phyloP scores from a whole-genome alignment of 2,797 vertebrate genomes.

The Schizopygopsis pylzovi region DNA sequence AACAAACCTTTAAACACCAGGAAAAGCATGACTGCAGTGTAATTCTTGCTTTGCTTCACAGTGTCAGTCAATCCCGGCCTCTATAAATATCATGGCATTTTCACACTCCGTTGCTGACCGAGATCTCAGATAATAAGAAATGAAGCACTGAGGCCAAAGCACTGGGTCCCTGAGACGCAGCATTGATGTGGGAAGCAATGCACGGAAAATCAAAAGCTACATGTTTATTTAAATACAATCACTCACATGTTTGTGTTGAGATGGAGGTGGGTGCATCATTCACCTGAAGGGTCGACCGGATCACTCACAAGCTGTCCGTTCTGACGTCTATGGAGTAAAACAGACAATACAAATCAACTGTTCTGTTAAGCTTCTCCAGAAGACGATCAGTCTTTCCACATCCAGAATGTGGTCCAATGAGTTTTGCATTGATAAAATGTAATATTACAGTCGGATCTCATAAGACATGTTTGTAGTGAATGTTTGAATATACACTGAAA shows the following conservation, averaged over 20 bases:
- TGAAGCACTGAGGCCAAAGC: neutral
- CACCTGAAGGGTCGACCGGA: neutral
- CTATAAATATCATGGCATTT: conserved; percentile 64
- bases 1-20: conserved; percentile 57
- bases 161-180: neutral
- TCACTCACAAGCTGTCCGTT: neutral
- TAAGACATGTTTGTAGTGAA: neutral
- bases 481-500: neutral
- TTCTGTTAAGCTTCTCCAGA: neutral
- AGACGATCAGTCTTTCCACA: neutral
- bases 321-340: neutral
- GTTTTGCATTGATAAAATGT: neutral
- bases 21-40: conserved; percentile 52
- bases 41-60: conserved; percentile 38
- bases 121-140: conserved; percentile 46
- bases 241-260: conserved; percentile 10
- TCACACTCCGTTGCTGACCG: conserved; percentile 48
- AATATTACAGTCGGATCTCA: neutral
- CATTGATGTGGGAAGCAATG: neutral
- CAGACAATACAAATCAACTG: neutral
- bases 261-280: neutral
- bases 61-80: conserved; percentile 55
- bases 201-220: neutral
- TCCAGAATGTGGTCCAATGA: neutral
- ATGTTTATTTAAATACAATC: neutral